Percentiles rank a stretch among this genome's conserved stretches.
These are phyloP conservation scores for Aplysina aerophoba DNA, from an alignment of 37 sponge, comb jelly and placozoan genomes.

Conservation along the genomic window DNA sequence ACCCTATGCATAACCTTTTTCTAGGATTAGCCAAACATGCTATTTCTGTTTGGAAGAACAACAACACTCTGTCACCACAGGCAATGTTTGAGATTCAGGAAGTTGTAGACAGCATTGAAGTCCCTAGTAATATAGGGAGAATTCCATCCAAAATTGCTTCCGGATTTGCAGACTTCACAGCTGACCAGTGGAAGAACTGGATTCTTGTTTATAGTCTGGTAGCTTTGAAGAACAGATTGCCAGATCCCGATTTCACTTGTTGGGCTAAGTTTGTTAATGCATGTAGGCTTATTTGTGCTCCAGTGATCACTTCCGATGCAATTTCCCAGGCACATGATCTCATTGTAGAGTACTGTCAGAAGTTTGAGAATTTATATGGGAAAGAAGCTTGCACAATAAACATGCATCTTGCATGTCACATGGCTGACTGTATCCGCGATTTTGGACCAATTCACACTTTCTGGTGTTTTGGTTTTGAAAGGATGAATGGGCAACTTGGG, in stretches of 20 bases:
- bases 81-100: slow-evolving; percentile 49
- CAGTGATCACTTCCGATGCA: too few relatives aligned
- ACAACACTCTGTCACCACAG: too few relatives aligned
- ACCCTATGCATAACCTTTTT: slow-evolving; percentile 23
- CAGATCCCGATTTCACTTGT: slow-evolving; percentile 25
- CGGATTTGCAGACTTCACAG: slow-evolving; percentile 48
- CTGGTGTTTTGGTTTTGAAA: slow-evolving; percentile 67
- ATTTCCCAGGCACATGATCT: slow-evolving; percentile 6
- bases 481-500: slow-evolving; percentile 65
- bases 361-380: slow-evolving; percentile 42
- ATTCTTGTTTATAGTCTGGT: slow-evolving; percentile 20
- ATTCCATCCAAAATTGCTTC: slow-evolving; percentile 55
- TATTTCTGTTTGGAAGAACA: neutral
- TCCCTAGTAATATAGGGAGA: slow-evolving; percentile 39
- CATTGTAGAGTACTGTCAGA: slow-evolving; percentile 30
- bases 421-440: slow-evolving; percentile 45
- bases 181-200: slow-evolving; percentile 70
- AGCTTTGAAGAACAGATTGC: slow-evolving; percentile 25
- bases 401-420: slow-evolving; percentile 54
- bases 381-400: slow-evolving; percentile 40
- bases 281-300: neutral
- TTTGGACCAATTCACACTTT: slow-evolving; percentile 68
- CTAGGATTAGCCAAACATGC: slow-evolving; percentile 13
- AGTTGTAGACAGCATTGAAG: slow-evolving; percentile 3
- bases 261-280: slow-evolving; percentile 64